These are phyloP conservation scores for Nomada flava DNA, from an alignment of 2,888 invertebrate genomes.

Conservation along the genomic window DNA sequence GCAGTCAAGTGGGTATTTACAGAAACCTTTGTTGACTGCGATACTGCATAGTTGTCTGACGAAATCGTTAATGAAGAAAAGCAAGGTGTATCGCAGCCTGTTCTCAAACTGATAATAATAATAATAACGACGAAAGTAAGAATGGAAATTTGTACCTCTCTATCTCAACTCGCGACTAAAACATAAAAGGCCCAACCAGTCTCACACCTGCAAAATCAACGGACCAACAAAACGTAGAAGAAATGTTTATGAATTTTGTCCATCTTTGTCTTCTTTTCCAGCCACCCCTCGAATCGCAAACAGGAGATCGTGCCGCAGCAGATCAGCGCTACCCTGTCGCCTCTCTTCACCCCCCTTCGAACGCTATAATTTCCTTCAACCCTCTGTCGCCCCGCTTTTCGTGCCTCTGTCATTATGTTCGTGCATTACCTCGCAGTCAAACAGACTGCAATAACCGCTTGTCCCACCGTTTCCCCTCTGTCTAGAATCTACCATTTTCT, in stretches of 20 bases:
- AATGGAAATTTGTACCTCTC: no score
- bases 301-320: conserved; percentile 10
- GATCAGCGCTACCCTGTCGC: conserved; percentile 6
- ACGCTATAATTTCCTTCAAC: conserved; percentile 8
- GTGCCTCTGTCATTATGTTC: not conserved
- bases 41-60: no score
- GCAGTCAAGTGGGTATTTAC: no score
- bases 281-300: not conserved
- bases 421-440: no score
- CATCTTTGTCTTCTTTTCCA: not conserved
- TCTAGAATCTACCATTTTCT: conserved; percentile 21
- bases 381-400: conserved; percentile 24
- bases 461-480: conserved; percentile 9
- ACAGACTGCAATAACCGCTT: not conserved
- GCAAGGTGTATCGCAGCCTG: no score
- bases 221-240: not conserved
- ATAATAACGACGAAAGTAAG: no score
- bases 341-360: not conserved
- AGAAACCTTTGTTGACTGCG: no score
- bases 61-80: no score
- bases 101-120: no score
- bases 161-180: no score
- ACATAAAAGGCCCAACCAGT: no score
- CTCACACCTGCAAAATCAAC: not conserved
- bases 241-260: not conserved